Percentiles rank a stretch among this genome's conserved stretches.
Evolutionary conservation across 2,113 vertebrate species (phyloP).

Genomic region (Condylura cristata): DNA sequence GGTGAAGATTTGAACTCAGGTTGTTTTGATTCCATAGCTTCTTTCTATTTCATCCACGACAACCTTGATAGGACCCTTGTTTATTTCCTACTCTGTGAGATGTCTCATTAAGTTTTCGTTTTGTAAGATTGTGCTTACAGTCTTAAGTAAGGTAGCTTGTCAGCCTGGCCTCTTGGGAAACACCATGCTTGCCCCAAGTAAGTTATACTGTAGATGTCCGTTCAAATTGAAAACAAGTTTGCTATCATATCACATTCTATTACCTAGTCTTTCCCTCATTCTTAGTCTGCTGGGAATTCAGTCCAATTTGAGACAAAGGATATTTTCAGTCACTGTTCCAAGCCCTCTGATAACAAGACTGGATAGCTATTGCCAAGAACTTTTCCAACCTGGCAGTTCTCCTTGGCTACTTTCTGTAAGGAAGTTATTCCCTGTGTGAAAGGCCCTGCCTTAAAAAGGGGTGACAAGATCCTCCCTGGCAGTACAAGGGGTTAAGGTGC

Average conservation of each 20-base stretch:
- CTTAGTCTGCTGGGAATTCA: slow-evolving; percentile 76
- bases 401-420: not conserved
- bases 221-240: slow-evolving; percentile 56
- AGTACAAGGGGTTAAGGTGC: too few relatives aligned
- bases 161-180: not conserved
- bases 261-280: slow-evolving; percentile 78
- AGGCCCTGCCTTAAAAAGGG: not conserved
- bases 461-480: too few relatives aligned
- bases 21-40: not conserved
- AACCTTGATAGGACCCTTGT: not conserved
- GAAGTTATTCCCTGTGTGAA: slow-evolving; percentile 7
- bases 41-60: not conserved
- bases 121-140: not conserved
- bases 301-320: slow-evolving; percentile 74
- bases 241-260: slow-evolving; percentile 76
- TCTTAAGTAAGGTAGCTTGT: not conserved
- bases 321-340: slow-evolving; percentile 45
- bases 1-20: not conserved
- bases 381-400: not conserved
- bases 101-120: not conserved
- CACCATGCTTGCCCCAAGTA: not conserved
- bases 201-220: slow-evolving; percentile 18
- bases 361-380: not conserved
- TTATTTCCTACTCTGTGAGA: not conserved
- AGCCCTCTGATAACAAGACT: not conserved